Percentiles rank a stretch among this genome's conserved stretches.
phyloP scores from a whole-genome alignment of 2,113 vertebrate genomes.

The Oncorhynchus clarkii region DNA sequence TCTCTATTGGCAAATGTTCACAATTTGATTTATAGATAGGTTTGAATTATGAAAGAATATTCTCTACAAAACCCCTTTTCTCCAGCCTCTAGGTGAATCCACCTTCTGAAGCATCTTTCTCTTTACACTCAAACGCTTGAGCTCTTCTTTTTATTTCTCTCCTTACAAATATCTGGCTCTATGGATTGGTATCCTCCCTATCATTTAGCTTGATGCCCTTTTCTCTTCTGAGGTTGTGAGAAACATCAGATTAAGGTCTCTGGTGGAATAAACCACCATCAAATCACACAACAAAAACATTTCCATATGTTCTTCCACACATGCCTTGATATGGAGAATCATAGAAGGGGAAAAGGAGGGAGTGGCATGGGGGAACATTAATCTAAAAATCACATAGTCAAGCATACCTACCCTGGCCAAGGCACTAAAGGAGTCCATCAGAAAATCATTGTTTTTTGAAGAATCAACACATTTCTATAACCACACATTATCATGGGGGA shows the following conservation, averaged over 20 bases:
- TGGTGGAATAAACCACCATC: not conserved
- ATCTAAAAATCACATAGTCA: not conserved
- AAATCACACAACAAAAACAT: not conserved
- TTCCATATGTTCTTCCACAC: not conserved
- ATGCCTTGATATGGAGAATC: constrained; percentile 34
- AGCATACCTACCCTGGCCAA: not conserved
- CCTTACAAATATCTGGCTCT: not conserved
- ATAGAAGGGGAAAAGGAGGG: constrained; percentile 18
- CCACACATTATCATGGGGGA: constrained; percentile 70
- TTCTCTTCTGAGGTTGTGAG: not conserved
- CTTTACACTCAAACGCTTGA: not conserved
- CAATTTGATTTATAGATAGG: not conserved
- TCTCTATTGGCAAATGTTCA: not conserved
- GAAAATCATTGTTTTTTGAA: constrained; percentile 6
- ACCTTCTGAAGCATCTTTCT: not conserved
- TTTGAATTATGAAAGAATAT: not conserved
- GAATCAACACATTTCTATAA: constrained; percentile 3
- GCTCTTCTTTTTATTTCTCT: not conserved
- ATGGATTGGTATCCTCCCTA: constrained; percentile 32
- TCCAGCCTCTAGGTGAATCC: not conserved
- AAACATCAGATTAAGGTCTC: not conserved
- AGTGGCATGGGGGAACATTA: constrained; percentile 21
- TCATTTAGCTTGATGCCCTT: constrained; percentile 18
- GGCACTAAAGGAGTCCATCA: not conserved
- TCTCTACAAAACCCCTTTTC: not conserved